phyloP scores from a whole-genome alignment of 2,113 vertebrate genomes.

The Oxyura jamaicensis region DNA sequence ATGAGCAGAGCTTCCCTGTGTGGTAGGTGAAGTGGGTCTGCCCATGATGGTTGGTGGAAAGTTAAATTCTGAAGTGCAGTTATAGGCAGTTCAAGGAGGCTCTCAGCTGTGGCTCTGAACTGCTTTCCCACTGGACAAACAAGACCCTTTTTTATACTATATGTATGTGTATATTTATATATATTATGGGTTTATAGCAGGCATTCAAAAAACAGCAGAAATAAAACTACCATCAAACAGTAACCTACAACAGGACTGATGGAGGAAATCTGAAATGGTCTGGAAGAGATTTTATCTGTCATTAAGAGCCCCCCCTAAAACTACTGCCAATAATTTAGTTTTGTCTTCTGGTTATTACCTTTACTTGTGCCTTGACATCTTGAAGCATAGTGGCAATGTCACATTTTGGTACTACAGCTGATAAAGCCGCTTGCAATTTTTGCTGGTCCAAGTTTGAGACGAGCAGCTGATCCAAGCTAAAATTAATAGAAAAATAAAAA shows the following conservation, averaged over 20 bases:
- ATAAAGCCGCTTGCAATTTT: conserved; percentile 82
- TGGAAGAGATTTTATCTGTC: neutral
- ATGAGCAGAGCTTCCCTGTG: neutral
- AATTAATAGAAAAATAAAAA: neutral
- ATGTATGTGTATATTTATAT: neutral
- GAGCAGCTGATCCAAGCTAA: conserved; percentile 84
- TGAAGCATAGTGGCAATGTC: conserved; percentile 79
- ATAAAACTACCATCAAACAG: neutral
- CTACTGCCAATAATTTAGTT: neutral
- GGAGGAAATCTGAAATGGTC: neutral
- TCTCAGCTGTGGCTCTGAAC: neutral
- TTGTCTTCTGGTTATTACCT: conserved; percentile 78
- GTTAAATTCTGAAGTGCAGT: neutral
- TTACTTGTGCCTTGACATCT: conserved; percentile 79
- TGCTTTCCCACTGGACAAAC: neutral
- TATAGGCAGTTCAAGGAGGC: neutral
- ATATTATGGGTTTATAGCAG: neutral
- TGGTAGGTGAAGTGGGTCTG: neutral
- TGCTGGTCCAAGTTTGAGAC: conserved; percentile 79
- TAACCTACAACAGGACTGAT: neutral
- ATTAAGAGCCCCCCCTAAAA: neutral
- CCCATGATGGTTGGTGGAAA: neutral
- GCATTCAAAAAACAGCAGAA: neutral
- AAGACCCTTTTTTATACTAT: neutral
- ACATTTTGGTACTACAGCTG: conserved; percentile 70